Evolutionary conservation across 2,888 invertebrate genomes (phyloP), one percentile per base, ranked within the genome.

Genomic region (Eupsilia transversa): DNA sequence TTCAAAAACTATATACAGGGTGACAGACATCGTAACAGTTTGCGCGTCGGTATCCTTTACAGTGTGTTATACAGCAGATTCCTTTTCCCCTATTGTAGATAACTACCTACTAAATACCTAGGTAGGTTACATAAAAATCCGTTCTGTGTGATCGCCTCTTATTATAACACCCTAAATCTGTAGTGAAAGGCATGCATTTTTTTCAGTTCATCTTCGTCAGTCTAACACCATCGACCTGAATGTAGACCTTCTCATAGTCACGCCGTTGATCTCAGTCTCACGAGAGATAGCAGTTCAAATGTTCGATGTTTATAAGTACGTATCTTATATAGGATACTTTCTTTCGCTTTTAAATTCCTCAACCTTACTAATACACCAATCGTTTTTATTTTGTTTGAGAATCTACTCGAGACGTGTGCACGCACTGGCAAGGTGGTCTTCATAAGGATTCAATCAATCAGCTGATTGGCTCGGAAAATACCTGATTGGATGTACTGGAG

Each of bases 401-500:
- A 20, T 10, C 27, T 38, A 27, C 7, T 60, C 12, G 3, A 30
- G 20, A 0, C 6, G 41, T n/a, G 49, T 54, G n/a, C 66, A 69
- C 72, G 76, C 65, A 17, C 12, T 30, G 27, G 30, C 33, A 59
- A 84, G 82, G 85, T 82, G 81, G 30, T 59, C 35, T 27, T 84
- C 46, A 52, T 86, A 86, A 43, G 86, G 87, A 66, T 86, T 86
- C 86, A 67, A 6, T 57, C 82, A 86, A 87, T 86, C 84, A 82
- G 49, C 73, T 81, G 85, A 81, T 80, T 82, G 79, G 2, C 12
- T 82, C 52, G 79, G 86, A 86, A 82, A 82, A 72, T 86, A 86
- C 86, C 86, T 87, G 54, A 78, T 68, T 79, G 65, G 54, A 57
- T 52, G 41, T 59, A 54, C 41, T 49, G 7, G 20, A 10, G 57